Conservation (phyloP, 2,888 invertebrate species). For the Pardosa pseudoannulata region DNA sequence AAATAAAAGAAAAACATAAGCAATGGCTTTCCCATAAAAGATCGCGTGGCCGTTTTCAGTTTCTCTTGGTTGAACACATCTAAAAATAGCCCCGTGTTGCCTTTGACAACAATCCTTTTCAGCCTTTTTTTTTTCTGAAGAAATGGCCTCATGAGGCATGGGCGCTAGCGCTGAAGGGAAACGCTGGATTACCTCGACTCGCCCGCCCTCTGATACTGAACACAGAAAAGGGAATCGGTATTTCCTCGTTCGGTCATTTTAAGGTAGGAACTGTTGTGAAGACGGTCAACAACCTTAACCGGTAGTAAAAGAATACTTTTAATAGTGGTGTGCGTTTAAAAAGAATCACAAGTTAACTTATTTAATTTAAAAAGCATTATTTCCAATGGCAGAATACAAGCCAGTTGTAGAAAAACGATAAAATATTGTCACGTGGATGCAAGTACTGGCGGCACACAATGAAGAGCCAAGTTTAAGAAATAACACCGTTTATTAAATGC, state of each 20-base stretch:
- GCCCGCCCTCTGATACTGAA: neutral
- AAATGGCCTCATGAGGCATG: neutral
- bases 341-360: no score
- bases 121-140: neutral
- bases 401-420: no score
- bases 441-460: no score
- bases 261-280: neutral
- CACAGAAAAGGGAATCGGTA: neutral
- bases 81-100: neutral
- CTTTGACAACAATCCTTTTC: neutral
- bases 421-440: no score
- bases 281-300: neutral
- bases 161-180: conserved; percentile 1
- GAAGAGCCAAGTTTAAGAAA: no score
- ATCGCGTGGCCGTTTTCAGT: neutral
- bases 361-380: no score
- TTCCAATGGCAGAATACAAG: no score
- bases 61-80: neutral
- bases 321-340: no score
- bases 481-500: no score
- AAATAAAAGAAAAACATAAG: neutral
- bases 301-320: no score
- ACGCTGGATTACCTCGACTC: neutral
- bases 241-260: neutral
- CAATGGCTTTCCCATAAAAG: neutral